Percentiles rank a stretch among this genome's conserved stretches.
Conservation (phyloP, 1,140 invertebrate species). For the Neodiprion fabricii region DNA sequence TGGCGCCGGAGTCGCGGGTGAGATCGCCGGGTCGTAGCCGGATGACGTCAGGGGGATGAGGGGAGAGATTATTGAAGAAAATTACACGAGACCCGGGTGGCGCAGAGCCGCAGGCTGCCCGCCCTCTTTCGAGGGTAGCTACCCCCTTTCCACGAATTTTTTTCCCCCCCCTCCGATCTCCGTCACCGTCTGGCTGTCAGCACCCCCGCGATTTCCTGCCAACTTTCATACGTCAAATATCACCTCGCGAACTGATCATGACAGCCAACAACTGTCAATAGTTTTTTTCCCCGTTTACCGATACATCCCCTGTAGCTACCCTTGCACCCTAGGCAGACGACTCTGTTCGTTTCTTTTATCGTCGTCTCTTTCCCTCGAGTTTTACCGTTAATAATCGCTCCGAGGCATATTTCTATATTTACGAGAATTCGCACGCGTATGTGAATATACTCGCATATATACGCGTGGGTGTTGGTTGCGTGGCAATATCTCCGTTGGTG, state of each 20-base stretch:
- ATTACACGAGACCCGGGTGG: slow-evolving; percentile 32
- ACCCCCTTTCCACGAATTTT: not conserved
- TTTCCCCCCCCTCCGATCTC: not conserved
- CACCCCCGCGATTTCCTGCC: not conserved
- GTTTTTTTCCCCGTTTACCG: not conserved
- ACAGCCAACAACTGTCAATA: slow-evolving; percentile 4
- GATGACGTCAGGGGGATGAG: not conserved
- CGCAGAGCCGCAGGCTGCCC: slow-evolving; percentile 9
- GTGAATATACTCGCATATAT: no score
- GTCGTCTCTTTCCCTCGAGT: not conserved
- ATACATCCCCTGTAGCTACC: no score
- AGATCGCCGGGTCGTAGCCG: not conserved
- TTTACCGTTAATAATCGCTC: not conserved
- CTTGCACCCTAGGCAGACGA: no score
- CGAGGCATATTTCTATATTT: not conserved
- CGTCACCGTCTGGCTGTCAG: not conserved
- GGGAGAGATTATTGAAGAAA: slow-evolving; percentile 41
- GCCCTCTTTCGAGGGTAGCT: not conserved
- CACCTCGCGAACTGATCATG: not conserved
- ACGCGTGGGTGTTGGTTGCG: no score
- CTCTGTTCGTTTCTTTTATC: no score
- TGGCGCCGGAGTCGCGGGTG: not conserved
- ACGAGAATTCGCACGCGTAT: not conserved
- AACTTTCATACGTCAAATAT: not conserved
- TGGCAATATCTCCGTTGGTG: no score